phyloP scores from a whole-genome alignment of 2,888 invertebrate species.

The Pyrochroa serraticornis region DNA sequence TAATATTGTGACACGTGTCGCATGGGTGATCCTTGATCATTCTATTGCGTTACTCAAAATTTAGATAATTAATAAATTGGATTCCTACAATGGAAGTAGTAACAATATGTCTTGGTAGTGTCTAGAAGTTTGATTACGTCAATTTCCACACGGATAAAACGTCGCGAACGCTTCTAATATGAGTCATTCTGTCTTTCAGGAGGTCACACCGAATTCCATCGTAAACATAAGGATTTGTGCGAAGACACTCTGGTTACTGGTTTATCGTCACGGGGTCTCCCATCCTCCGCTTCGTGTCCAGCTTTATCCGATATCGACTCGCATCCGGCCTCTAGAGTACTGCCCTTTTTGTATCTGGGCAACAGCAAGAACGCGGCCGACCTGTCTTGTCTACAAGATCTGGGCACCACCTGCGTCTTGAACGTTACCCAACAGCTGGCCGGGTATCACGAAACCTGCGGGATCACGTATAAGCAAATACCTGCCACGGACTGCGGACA shows the following conservation, averaged over 20 bases:
- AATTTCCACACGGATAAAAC: constrained; percentile 13
- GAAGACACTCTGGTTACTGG: constrained; percentile 68
- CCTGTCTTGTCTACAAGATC: constrained; percentile 66
- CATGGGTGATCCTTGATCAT: too few species aligned
- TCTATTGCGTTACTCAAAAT: too few species aligned
- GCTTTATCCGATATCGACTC: constrained; percentile 70
- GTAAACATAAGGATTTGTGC: constrained; percentile 74
- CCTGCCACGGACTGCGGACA: constrained; percentile 83
- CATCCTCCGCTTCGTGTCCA: constrained; percentile 61
- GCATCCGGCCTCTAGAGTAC: constrained; percentile 77
- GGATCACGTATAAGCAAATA: constrained; percentile 75
- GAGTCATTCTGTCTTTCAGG: constrained; percentile 60
- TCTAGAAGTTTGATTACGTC: constrained; percentile 10
- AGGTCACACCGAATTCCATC: constrained; percentile 73
- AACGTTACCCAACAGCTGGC: constrained; percentile 82
- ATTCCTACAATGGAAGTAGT: too few species aligned
- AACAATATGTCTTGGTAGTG: too few species aligned
- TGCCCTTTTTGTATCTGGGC: constrained; percentile 82
- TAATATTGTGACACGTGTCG: constrained; percentile 9
- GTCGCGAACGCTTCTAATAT: constrained; percentile 25
- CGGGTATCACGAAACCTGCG: constrained; percentile 70
- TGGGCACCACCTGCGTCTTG: constrained; percentile 77
- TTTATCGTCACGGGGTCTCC: constrained; percentile 48
- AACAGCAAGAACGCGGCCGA: constrained; percentile 83
- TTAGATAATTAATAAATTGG: too few species aligned